Conservation (phyloP, 2,888 invertebrate genomes). For the Choreutis nemorana region DNA sequence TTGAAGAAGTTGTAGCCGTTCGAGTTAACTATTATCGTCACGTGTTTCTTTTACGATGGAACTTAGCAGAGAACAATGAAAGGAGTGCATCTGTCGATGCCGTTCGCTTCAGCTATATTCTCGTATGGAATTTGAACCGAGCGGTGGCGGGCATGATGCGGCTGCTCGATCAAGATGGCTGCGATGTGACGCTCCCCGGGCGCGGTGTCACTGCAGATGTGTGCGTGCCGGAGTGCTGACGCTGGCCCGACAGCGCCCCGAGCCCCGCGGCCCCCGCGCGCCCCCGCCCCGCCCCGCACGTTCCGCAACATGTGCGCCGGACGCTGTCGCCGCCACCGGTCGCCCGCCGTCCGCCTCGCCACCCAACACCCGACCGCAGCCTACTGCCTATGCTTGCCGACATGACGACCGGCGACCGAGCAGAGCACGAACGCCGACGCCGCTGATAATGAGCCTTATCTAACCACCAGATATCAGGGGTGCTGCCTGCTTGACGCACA, state of each 20-base stretch:
- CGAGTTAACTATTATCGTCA: slow-evolving; percentile 13
- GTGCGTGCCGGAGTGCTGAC: slow-evolving; percentile 35
- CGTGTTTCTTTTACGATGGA: too few species aligned
- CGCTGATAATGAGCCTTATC: slow-evolving; percentile 56
- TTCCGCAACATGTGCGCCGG: slow-evolving; percentile 58
- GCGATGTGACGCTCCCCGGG: slow-evolving; percentile 61
- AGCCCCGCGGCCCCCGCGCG: slow-evolving; percentile 14
- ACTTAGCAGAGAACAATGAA: slow-evolving; percentile 27
- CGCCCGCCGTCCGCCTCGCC: slow-evolving; percentile 20
- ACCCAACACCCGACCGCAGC: slow-evolving; percentile 34
- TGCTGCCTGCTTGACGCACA: slow-evolving; percentile 45
- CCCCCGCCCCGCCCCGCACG: slow-evolving; percentile 31
- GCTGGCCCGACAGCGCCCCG: slow-evolving; percentile 29
- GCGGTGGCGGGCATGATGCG: slow-evolving; percentile 53
- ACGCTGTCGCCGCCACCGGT: slow-evolving; percentile 25
- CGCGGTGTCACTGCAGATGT: slow-evolving; percentile 43
- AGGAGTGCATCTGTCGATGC: slow-evolving; percentile 45
- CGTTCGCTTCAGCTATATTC: slow-evolving; percentile 38
- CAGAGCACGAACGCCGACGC: too few species aligned
- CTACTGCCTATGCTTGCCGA: slow-evolving; percentile 36
- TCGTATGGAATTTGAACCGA: slow-evolving; percentile 55
- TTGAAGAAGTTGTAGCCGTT: slow-evolving; percentile 33
- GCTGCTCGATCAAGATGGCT: slow-evolving; percentile 63
- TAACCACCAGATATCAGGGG: slow-evolving; percentile 61
- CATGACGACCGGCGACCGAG: slow-evolving; percentile 1